phyloP scores from a whole-genome alignment of 2,888 invertebrate species.

The Limenitis camilla region DNA sequence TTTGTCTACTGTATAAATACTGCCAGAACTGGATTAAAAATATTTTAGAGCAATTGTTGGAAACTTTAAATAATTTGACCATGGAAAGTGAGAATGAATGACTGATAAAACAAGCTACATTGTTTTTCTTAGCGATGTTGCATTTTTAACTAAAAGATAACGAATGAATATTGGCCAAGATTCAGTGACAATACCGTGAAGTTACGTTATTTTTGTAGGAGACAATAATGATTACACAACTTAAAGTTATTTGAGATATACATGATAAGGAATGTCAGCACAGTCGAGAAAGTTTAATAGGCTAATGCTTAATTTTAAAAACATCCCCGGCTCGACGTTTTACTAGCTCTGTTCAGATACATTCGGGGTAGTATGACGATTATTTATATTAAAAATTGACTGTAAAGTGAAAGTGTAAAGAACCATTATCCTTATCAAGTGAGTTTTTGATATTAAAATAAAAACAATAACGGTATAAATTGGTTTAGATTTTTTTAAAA shows the following conservation, averaged over 20 bases:
- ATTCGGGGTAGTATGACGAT: too few relatives aligned
- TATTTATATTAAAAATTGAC: too few relatives aligned
- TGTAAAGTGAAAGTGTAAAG: too few relatives aligned
- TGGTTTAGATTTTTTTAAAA: too few relatives aligned
- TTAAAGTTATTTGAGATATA: not conserved
- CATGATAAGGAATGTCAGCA: not conserved
- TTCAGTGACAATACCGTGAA: slow-evolving; percentile 3
- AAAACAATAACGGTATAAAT: too few relatives aligned
- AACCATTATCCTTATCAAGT: too few relatives aligned
- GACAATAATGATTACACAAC: not conserved
- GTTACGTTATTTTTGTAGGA: not conserved
- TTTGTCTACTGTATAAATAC: slow-evolving; percentile 7
- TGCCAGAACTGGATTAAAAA: slow-evolving; percentile 3
- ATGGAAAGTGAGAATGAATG: slow-evolving; percentile 14
- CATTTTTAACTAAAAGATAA: slow-evolving; percentile 33
- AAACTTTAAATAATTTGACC: slow-evolving; percentile 5
- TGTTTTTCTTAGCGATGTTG: slow-evolving; percentile 18
- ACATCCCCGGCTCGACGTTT: too few relatives aligned
- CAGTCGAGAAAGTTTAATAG: not conserved
- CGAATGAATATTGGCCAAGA: slow-evolving; percentile 37
- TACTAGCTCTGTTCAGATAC: too few relatives aligned
- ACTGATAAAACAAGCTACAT: slow-evolving; percentile 13
- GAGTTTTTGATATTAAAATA: too few relatives aligned
- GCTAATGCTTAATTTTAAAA: too few relatives aligned
- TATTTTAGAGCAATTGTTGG: slow-evolving; percentile 4